Conservation (phyloP, 1,140 invertebrate genomes). For the Musca domestica region DNA sequence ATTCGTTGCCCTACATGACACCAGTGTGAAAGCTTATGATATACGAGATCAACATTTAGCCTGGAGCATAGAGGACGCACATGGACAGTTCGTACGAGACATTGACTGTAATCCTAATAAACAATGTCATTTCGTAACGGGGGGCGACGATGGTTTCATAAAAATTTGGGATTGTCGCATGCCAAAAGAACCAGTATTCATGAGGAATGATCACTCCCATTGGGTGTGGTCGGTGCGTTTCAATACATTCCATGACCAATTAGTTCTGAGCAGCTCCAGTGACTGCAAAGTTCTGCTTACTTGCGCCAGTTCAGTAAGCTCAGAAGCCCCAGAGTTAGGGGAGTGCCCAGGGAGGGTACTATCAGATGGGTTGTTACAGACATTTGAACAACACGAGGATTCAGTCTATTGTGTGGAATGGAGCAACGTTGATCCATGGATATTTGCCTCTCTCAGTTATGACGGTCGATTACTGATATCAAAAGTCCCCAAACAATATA, state of each 20-base stretch:
- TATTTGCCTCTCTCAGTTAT: constrained; percentile 95
- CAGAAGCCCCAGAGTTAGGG: constrained; percentile 58
- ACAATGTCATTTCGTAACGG: constrained; percentile 89
- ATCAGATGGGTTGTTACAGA: constrained; percentile 80
- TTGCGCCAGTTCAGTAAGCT: constrained; percentile 83
- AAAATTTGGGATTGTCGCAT: constrained; percentile 96
- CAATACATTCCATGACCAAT: constrained; percentile 95
- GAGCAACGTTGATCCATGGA: constrained; percentile 96
- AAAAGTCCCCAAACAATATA: constrained; percentile 86
- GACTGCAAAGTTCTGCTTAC: constrained; percentile 89
- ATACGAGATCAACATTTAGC: constrained; percentile 70
- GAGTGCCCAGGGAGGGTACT: constrained; percentile 37
- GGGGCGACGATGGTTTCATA: constrained; percentile 90
- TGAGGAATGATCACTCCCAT: constrained; percentile 88
- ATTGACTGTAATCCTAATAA: constrained; percentile 96
- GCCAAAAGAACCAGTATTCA: constrained; percentile 72
- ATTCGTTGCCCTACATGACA: constrained; percentile 81
- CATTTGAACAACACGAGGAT: constrained; percentile 96
- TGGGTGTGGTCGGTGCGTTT: constrained; percentile 95
- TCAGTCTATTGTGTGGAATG: constrained; percentile 96
- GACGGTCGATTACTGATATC: constrained; percentile 93
- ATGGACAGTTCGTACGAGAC: constrained; percentile 84
- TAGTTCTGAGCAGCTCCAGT: constrained; percentile 91
- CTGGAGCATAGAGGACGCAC: constrained; percentile 84
- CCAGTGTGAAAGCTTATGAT: constrained; percentile 84